Evolutionary conservation across 2,797 vertebrate species (phyloP), one percentile per base, ranked within the genome.

Genomic region (Pseudochaenichthys georgianus): DNA sequence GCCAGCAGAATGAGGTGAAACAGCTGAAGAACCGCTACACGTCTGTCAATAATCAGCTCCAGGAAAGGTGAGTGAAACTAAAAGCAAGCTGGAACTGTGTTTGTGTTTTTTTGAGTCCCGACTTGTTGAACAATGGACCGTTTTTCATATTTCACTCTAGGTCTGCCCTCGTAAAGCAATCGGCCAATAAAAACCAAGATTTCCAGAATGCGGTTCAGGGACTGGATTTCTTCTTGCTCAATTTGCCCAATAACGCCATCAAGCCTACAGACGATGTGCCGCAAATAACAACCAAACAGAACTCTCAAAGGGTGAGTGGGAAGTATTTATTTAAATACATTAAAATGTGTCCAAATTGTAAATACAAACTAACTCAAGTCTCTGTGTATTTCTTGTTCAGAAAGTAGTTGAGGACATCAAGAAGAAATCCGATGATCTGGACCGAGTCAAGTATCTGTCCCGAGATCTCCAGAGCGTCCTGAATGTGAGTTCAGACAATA

Each of bases 201-300:
- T 98, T 98, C 87, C 95, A 95, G 84, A 97, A 93, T 46, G 87
- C 94, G 11, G 90, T 85, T 43, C 95, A 97, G 64, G 96, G 95
- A 11, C 70, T 99, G 87, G 96, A 95, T 74, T 95, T 95, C 84
- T 99, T 96, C 94, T 89, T 99, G 87, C 93, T 96, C 77, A 96
- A 96, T 76, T 83, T 98, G 63, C 97, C 97, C 23, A 93, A 70
- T 67, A 95, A 95, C 76, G 87, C 91, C 55, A 87, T 96, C 64
- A 89, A 87, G 78, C 92, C 95, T 31, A 90, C 83, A 0, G 97
- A 98, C 9, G 91, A 95, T 51, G 82, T 94, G 7, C 92, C 90
- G 51, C 94, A 97, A 88, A 85, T 97, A 34, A 86, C 80, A 41
- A 90, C 94, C 86, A 99, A 98, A 88, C 90, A 96, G 64, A 96